Base-by-base conservation (phyloP, 2,888 invertebrate genomes). In the Brachynemurus nebulosus region DNA sequence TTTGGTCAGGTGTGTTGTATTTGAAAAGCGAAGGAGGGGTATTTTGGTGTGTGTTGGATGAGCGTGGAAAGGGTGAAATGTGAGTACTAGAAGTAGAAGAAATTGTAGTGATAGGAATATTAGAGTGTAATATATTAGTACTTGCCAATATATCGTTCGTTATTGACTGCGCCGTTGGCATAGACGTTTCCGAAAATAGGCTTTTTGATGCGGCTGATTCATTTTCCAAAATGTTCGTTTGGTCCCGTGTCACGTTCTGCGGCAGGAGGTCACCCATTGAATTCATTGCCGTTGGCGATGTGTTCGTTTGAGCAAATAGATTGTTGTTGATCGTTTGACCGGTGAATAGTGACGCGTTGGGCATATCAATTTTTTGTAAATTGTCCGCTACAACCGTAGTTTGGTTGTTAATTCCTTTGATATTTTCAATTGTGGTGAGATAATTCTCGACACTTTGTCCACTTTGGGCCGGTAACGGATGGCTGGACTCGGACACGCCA, bases 401-500 rank as follows among this genome's bases (percentile, higher is more conserved):
- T 49, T 47, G 30, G 5, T 42, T 18, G 11, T 30, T 30, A 19
- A 18, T 34, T 45, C 27, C n/a, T 45, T 44, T n/a, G 51, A 45
- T 49, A 3, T 57, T 55, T 50, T 72, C 72, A 14, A 74, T 68
- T 42, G 69, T 69, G 23, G 70, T 71, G 17, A 76, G 58, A 54
- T 70, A 76, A 51, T 70, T 73, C 51, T 74, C 74, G 19, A 76
- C 69, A 49, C 70, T 73, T 57, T 74, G 74, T 6, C 65, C 74
- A 50, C 69, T 72, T 57, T 76, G 74, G 4, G 71, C 66, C 0
- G 71, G 71, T 19, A 74, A 60, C 9, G 69, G 65, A 56, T 57
- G 55, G 55, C 63, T 47, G 57, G 65, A 53, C 60, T 59, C 57
- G 61, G 71, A 52, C 9, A 64, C 62, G 1, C 70, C 66, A 51